phyloP scores from a whole-genome alignment of 2,797 vertebrate species.

The Pangasius larnaudii region DNA sequence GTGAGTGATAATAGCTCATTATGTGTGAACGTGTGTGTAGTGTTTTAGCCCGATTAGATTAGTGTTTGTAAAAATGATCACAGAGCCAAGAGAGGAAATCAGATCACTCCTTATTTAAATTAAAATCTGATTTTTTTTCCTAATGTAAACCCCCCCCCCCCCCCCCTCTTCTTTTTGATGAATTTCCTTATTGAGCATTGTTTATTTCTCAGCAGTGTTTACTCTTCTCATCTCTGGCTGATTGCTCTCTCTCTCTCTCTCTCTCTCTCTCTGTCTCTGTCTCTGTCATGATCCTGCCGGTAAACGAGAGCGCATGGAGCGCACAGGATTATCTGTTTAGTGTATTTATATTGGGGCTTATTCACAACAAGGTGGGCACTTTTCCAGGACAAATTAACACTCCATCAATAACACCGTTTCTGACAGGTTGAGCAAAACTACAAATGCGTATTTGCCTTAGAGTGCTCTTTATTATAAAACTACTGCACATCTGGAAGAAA shows the following conservation, averaged over 20 bases:
- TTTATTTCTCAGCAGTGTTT: not conserved
- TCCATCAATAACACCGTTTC: not conserved
- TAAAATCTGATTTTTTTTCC: not conserved
- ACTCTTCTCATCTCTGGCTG: not conserved
- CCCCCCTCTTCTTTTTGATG: not conserved
- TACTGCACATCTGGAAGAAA: not conserved
- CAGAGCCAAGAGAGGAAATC: not conserved
- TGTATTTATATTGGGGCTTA: constrained; percentile 24
- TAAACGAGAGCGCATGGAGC: not conserved
- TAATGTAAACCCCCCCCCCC: not conserved
- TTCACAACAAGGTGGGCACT: not conserved
- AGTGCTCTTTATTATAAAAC: not conserved
- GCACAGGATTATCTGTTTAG: constrained; percentile 35
- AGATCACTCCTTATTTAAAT: not conserved
- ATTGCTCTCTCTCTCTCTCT: not conserved
- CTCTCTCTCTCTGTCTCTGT: not conserved
- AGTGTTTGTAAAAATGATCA: not conserved
- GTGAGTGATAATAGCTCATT: constrained; percentile 44
- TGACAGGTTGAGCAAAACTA: not conserved
- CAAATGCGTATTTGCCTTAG: not conserved
- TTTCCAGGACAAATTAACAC: not conserved
- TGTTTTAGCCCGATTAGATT: not conserved
- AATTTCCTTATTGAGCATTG: not conserved
- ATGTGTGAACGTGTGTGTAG: not conserved
- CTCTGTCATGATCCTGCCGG: not conserved